Evolutionary conservation across 2,888 invertebrate genomes (phyloP), one percentile per base, ranked within the genome.

Genomic region (Deilephila elpenor): DNA sequence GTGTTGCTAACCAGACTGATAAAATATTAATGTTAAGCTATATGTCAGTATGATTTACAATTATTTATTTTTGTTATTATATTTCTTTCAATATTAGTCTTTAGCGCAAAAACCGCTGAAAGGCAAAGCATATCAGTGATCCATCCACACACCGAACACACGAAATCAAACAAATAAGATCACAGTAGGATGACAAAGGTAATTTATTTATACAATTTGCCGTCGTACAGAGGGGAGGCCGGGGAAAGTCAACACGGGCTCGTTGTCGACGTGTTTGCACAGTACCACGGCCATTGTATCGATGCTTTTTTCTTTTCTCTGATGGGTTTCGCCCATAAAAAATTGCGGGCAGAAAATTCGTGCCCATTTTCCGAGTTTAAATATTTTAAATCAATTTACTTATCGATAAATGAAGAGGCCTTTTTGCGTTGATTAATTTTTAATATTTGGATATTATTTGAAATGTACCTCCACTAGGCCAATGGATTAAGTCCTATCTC

Each of bases 141-240:
- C 37, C 62, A 37, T 62, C 62, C 37, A 34, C 20, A 37, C n/a
- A 62, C 34, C n/a, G 17, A 67, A 53, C 51, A 59, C 60, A 70
- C 34, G 70, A 76, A 77, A 76, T 76, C 80, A 76, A 79, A 84
- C 82, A 88, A 91, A 89, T 85, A 87, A 85, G 87, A 90, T 90
- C 88, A 88, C 86, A 82, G 82, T 83, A 88, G 89, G 91, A 91
- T 93, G 93, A 90, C 91, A 90, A 84, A 87, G 87, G 89, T 93
- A 92, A 93, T 93, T 92, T 93, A 93, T 93, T 93, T 92, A 93
- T 91, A 84, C 88, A 91, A 91, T 93, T 91, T 90, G 88, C 90
- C 89, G 89, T 86, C 88, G 87, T 79, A 80, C 83, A 78, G 74
- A 80, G 88, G 89, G 87, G 89, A 88, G 88, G 77, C 76, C 80